Conservation (phyloP, 2,797 vertebrate genomes). For the Triplophysa yarkandensis region DNA sequence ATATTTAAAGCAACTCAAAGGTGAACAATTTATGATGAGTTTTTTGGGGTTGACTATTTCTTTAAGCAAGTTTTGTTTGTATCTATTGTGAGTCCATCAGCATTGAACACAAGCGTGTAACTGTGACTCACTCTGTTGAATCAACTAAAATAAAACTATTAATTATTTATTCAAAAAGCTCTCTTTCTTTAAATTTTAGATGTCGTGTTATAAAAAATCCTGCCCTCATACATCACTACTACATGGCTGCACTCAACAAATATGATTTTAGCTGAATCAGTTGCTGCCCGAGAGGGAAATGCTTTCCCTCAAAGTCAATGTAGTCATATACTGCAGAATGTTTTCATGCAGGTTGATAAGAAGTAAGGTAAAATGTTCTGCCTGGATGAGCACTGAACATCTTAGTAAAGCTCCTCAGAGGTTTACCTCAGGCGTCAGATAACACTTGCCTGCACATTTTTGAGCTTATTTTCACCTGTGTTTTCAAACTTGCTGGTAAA, state of each 20-base stretch:
- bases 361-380: constrained; percentile 31
- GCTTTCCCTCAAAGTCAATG: not conserved
- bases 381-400: constrained; percentile 36
- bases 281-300: not conserved
- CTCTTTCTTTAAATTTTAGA: constrained; percentile 77
- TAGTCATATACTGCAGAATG: constrained; percentile 24
- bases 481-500: constrained; percentile 10
- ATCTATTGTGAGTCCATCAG: not conserved
- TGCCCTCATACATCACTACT: constrained; percentile 11
- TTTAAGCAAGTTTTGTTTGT: no score
- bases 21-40: no score
- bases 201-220: constrained; percentile 70
- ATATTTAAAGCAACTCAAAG: no score
- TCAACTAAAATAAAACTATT: constrained; percentile 17
- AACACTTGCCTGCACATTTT: constrained; percentile 27
- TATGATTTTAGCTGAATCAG: not conserved
- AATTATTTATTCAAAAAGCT: constrained; percentile 61
- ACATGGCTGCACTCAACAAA: constrained; percentile 22
- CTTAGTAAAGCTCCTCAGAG: constrained; percentile 26
- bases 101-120: constrained; percentile 9
- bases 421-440: not conserved
- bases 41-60: no score
- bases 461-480: constrained; percentile 19
- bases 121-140: constrained; percentile 2
- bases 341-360: constrained; percentile 37